Percentiles rank a stretch among this genome's conserved stretches.
Evolutionary conservation across 2,888 invertebrate species (phyloP).

Genomic region (Eristalis tenax): DNA sequence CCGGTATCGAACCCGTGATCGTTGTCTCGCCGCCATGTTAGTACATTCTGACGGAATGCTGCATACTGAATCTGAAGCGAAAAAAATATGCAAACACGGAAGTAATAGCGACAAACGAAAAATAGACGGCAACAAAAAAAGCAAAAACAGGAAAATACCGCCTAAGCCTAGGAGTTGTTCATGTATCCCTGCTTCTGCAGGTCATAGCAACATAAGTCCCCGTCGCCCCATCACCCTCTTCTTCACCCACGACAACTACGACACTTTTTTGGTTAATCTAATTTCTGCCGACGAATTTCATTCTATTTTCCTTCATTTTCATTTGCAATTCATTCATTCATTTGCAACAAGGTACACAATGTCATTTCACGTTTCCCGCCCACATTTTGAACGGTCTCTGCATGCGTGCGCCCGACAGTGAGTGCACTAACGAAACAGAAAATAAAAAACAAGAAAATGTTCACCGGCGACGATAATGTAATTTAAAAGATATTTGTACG

Average conservation of each 20-base stretch:
- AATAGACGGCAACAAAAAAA: neutral
- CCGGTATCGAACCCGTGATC: constrained; percentile 14
- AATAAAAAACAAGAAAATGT: constrained; percentile 11
- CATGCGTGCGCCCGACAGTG: neutral
- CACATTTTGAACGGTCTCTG: neutral
- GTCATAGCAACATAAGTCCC: constrained; percentile 13
- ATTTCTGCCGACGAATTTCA: constrained; percentile 46
- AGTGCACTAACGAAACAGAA: neutral
- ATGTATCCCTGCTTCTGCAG: constrained; percentile 31
- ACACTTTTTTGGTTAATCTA: constrained; percentile 63
- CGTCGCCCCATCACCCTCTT: neutral
- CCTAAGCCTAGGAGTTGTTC: constrained; percentile 38
- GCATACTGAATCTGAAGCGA: neutral
- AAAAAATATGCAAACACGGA: constrained; percentile 42
- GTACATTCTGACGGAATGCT: constrained; percentile 38
- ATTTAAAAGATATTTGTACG: constrained; percentile 67
- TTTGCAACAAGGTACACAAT: constrained; percentile 58
- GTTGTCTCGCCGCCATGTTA: constrained; percentile 18
- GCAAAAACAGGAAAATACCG: neutral
- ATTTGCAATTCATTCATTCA: constrained; percentile 63
- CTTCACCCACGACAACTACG: constrained; percentile 35
- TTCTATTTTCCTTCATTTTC: constrained; percentile 26
- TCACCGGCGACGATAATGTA: constrained; percentile 61
- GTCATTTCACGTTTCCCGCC: constrained; percentile 8
- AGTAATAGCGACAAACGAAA: constrained; percentile 20